Conservation (phyloP, 2,888 invertebrate species). For the Rugalucina vietnamica region DNA sequence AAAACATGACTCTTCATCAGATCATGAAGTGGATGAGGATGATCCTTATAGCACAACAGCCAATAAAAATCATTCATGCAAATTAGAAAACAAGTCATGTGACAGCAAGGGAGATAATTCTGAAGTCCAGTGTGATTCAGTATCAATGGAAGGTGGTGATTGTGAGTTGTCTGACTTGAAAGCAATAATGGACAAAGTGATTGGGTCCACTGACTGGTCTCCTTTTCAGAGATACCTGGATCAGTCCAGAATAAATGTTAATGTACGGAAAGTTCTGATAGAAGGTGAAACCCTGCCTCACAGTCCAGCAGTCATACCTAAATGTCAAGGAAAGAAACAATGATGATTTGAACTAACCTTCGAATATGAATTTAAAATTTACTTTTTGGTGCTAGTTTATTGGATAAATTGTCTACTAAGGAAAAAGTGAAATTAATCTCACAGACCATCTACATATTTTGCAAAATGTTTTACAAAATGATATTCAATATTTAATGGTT, state of each 20-base stretch:
- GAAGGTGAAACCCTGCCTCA: slow-evolving; percentile 36
- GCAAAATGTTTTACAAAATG: too few species aligned
- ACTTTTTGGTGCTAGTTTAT: too few species aligned
- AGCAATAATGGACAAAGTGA: slow-evolving; percentile 55
- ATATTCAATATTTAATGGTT: too few species aligned
- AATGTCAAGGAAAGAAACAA: slow-evolving; percentile 42
- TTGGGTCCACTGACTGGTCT: slow-evolving; percentile 60
- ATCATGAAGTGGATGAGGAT: slow-evolving; percentile 29
- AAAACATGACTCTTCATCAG: background rate
- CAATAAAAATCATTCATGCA: slow-evolving; percentile 17
- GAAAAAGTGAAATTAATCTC: too few species aligned
- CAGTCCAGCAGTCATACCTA: slow-evolving; percentile 42
- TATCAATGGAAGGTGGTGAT: slow-evolving; percentile 20
- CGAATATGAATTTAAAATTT: too few species aligned
- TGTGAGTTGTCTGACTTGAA: slow-evolving; percentile 42
- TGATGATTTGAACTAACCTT: too few species aligned
- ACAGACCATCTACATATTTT: too few species aligned
- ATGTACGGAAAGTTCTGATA: slow-evolving; percentile 94
- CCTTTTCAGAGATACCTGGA: slow-evolving; percentile 86
- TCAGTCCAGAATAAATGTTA: slow-evolving; percentile 94
- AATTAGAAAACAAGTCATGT: background rate
- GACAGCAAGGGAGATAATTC: background rate
- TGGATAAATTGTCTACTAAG: too few species aligned
- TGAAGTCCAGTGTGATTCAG: background rate
- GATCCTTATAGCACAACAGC: slow-evolving; percentile 51